phyloP scores from a whole-genome alignment of 2,113 vertebrate genomes.

The Lasiurus borealis region DNA sequence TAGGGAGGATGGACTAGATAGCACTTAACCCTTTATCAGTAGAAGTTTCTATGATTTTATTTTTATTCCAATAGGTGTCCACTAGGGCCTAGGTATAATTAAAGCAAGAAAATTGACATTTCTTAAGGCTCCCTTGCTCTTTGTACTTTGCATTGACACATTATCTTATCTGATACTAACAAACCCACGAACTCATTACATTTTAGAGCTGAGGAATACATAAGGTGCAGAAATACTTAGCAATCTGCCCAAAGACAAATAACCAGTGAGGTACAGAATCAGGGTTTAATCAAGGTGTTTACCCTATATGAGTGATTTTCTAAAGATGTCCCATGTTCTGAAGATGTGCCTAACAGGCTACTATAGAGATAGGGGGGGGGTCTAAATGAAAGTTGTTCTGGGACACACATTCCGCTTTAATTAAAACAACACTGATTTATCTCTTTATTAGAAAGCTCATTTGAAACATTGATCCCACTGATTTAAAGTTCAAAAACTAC shows the following conservation, averaged over 20 bases:
- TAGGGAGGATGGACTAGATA: background rate
- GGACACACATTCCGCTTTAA: background rate
- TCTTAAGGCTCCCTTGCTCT: background rate
- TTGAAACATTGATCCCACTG: background rate
- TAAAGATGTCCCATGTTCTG: background rate
- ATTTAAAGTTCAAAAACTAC: background rate
- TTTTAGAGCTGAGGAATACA: background rate
- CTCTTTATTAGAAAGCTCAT: background rate
- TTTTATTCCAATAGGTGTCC: conserved; percentile 51
- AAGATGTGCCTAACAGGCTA: background rate
- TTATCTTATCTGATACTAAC: conserved; percentile 39
- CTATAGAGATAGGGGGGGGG: background rate
- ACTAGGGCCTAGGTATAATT: background rate
- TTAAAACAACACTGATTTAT: background rate
- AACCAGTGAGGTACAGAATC: background rate
- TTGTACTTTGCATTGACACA: background rate
- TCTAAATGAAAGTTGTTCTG: background rate
- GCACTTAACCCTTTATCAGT: background rate
- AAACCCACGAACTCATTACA: background rate
- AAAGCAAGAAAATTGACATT: conserved; percentile 50
- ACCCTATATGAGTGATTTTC: background rate
- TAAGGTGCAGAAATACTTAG: background rate
- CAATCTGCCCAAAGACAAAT: conserved; percentile 18
- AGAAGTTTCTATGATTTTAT: conserved; percentile 18
- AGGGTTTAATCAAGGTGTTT: background rate